Conservation (phyloP, 2,113 vertebrate genomes). For the Cricetomys ansorgei region DNA sequence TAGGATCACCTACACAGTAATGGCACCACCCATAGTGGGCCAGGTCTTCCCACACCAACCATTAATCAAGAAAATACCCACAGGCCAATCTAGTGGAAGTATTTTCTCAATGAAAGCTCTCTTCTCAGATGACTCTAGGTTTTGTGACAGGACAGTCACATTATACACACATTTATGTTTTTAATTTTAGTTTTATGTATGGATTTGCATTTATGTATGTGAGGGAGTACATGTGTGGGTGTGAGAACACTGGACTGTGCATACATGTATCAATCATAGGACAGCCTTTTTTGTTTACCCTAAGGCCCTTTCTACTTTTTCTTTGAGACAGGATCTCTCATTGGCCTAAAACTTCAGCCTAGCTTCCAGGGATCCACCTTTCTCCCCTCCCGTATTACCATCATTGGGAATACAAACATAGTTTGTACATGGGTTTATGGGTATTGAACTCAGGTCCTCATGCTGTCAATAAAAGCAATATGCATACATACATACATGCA, state of each 20-base stretch:
- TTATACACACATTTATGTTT: background rate
- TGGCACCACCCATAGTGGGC: background rate
- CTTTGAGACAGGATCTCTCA: background rate
- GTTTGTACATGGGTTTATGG: background rate
- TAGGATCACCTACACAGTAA: background rate
- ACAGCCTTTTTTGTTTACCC: background rate
- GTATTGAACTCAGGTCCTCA: background rate
- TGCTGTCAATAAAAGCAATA: background rate
- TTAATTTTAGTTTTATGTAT: background rate
- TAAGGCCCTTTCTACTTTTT: background rate
- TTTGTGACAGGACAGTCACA: background rate
- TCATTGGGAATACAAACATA: background rate
- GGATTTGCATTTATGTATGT: background rate
- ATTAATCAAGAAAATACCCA: background rate
- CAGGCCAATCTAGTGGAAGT: background rate
- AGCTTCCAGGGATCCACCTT: background rate
- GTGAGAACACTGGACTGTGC: background rate
- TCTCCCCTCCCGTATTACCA: background rate
- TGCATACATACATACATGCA: background rate
- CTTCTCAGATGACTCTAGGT: background rate
- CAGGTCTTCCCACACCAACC: background rate
- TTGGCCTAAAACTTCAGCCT: background rate
- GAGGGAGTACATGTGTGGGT: background rate
- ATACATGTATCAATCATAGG: background rate
- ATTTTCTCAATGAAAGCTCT: background rate